Base-by-base conservation (phyloP, 2,888 invertebrate genomes). In the Drosophila birchii region DNA sequence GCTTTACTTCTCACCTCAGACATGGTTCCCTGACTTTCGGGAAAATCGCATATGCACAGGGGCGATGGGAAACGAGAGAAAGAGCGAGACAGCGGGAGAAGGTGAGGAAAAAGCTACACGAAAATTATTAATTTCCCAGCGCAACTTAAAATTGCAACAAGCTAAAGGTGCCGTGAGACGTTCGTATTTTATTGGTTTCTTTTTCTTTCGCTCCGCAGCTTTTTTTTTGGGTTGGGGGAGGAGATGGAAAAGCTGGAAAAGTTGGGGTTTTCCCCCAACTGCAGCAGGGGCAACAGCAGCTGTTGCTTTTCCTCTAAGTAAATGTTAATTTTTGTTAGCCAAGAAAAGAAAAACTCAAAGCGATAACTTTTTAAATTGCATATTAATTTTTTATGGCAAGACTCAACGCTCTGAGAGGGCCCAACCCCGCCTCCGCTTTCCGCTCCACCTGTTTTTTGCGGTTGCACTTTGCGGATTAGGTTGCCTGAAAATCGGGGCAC, bases 41-140 rank as follows among this genome's bases (percentile, higher is more conserved):
- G 55, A 63, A 63, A 67, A 60, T 64, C 63, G 58, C 67, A 76
- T 67, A 68, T 68, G 72, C 63, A 62, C 57, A 66, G 56, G 61
- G 43, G 23, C 43, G 55, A 16, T n/a, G 41, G 23, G 8, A 44
- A 56, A 49, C 44, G 20, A 36, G 56, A 6, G 5, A 43, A 20
- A 6, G 43, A 20, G 26, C 26, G 8, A 29, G 29, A 29, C 7
- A 29, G 29, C 7, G 26, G 26, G 45, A 18, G 34, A 53, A 23
- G 38, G 32, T 18, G 55, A 0, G 41, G 39, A 11, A 59, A 61
- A 66, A 69, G 78, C 78, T 76, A 74, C 75, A 79, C 74, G 73
- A 77, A 83, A 84, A 81, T 86, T 80, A 86, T 86, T 86, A 81
- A 86, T 84, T 86, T 86, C 75, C 75, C 80, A 53, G 72, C 53